Percentiles rank a stretch among this genome's conserved stretches.
Conservation (phyloP, 2,797 vertebrate species). For the Sebastolobus altivelis region DNA sequence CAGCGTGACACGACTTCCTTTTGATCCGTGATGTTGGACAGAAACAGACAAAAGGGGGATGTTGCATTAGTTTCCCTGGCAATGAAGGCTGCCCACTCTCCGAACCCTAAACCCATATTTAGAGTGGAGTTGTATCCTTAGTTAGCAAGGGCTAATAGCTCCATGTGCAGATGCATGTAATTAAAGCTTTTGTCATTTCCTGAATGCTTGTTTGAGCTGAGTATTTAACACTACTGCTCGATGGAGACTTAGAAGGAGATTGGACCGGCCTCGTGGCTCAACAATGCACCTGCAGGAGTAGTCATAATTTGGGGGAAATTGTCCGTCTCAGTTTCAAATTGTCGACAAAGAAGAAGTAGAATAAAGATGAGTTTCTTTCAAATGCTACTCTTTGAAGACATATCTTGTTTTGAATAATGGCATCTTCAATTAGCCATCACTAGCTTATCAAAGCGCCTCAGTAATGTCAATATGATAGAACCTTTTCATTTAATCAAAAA, state of each 20-base stretch:
- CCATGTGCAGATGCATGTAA: conserved; percentile 62
- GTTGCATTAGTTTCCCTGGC: conserved; percentile 74
- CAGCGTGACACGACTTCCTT: conserved; percentile 55
- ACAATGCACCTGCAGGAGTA: conserved; percentile 54
- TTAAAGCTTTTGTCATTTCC: conserved; percentile 69
- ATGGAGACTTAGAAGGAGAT: conserved; percentile 20
- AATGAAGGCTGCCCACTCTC: conserved; percentile 61
- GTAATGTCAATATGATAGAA: not conserved
- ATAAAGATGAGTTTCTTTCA: conserved; percentile 19
- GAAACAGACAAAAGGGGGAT: conserved; percentile 44
- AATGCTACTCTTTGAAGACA: conserved; percentile 1
- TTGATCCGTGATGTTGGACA: conserved; percentile 55
- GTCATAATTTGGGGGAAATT: conserved; percentile 21
- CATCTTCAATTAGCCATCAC: conserved; percentile 6
- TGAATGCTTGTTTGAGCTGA: conserved; percentile 46
- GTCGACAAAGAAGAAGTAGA: not conserved
- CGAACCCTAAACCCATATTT: conserved; percentile 60
- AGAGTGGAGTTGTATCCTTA: conserved; percentile 61
- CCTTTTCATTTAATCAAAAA: conserved; percentile 8
- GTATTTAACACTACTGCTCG: conserved; percentile 39
- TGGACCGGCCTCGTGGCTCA: conserved; percentile 4
- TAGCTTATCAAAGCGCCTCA: conserved; percentile 9
- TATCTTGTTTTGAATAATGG: conserved; percentile 15
- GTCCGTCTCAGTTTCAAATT: conserved; percentile 6
- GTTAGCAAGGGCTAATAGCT: conserved; percentile 59